Evolutionary conservation across 2,113 vertebrate genomes (phyloP).

Genomic region (Aramus guarauna): DNA sequence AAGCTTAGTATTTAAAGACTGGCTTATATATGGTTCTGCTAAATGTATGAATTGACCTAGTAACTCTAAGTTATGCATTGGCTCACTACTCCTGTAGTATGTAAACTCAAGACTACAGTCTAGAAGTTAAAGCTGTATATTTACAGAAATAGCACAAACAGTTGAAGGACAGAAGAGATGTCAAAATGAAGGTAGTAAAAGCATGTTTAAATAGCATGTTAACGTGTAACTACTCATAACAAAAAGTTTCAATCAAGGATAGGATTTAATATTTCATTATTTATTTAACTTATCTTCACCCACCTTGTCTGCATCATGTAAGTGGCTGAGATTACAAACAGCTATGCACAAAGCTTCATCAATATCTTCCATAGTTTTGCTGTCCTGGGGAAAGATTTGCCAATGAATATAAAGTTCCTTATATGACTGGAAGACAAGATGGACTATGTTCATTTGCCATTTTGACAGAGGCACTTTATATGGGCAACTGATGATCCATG

Average conservation of each 20-base stretch:
- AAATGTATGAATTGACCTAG: not conserved
- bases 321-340: slow-evolving; percentile 50
- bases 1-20: not conserved
- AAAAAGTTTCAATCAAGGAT: not conserved
- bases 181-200: not conserved
- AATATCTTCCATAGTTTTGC: slow-evolving; percentile 45
- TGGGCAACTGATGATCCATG: not conserved
- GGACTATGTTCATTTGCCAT: not conserved
- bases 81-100: not conserved
- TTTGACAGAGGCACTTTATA: not conserved
- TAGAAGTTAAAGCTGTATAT: not conserved
- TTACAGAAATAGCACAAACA: not conserved
- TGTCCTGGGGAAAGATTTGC: slow-evolving; percentile 50
- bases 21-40: not conserved
- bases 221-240: not conserved
- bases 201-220: not conserved
- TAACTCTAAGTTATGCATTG: not conserved
- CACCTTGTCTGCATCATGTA: slow-evolving; percentile 63
- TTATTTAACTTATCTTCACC: not conserved
- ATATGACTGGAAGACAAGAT: not conserved
- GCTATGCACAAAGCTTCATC: slow-evolving; percentile 68
- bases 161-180: not conserved
- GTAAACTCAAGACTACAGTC: not conserved
- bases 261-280: not conserved
- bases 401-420: not conserved